Conservation (phyloP, 2,888 invertebrate genomes). For the Rotaria macrura region DNA sequence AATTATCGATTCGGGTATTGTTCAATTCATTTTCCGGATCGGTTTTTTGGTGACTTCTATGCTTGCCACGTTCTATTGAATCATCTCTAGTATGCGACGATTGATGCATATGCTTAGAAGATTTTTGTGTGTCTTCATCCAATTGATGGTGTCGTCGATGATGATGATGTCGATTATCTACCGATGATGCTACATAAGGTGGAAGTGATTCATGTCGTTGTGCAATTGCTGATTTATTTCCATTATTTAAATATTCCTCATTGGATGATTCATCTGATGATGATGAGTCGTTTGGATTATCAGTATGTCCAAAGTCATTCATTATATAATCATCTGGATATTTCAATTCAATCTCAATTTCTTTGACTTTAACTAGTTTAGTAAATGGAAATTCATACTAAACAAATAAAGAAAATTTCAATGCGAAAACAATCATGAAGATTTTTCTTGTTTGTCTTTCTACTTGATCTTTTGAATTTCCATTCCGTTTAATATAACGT, state of each 20-base stretch:
- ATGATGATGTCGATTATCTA: background rate
- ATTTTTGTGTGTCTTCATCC: background rate
- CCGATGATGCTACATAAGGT: background rate
- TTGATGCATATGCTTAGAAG: background rate
- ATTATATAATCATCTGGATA: too few relatives aligned
- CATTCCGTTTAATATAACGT: slow-evolving; percentile 42
- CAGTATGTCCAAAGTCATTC: background rate
- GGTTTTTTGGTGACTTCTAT: background rate
- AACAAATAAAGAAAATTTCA: background rate
- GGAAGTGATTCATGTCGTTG: background rate
- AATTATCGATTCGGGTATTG: background rate
- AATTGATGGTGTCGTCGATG: too few relatives aligned
- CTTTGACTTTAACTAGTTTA: background rate
- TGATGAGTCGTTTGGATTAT: background rate
- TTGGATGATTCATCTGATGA: background rate
- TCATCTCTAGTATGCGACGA: background rate
- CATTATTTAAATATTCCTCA: background rate
- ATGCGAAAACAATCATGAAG: background rate
- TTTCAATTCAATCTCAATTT: background rate
- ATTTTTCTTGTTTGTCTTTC: too few relatives aligned
- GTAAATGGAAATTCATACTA: background rate
- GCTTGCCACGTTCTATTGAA: background rate
- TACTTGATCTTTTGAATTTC: slow-evolving; percentile 45
- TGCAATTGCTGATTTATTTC: background rate
- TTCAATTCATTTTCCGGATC: background rate